Conservation (phyloP, 2,113 vertebrate genomes). For the Lucifuga dentata region DNA sequence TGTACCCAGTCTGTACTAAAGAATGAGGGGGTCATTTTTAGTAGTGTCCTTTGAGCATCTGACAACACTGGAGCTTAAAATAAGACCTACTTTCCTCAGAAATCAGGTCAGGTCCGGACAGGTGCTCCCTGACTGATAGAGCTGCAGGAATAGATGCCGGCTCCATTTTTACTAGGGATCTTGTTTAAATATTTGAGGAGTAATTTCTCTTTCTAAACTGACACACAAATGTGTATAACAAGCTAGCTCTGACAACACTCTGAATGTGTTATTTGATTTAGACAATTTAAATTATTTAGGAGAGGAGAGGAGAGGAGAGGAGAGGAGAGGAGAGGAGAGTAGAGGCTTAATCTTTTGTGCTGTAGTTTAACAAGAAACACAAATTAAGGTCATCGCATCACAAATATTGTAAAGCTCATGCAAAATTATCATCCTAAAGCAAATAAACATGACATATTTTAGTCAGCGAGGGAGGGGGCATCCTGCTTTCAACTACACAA, state of each 20-base stretch:
- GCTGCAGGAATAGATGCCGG: slow-evolving; percentile 48
- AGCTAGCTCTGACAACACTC: not conserved
- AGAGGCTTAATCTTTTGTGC: too few relatives aligned
- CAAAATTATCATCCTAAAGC: slow-evolving; percentile 29
- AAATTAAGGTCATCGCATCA: not conserved
- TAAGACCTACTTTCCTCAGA: slow-evolving; percentile 73
- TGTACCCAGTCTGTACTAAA: slow-evolving; percentile 6
- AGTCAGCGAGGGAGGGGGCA: slow-evolving; percentile 18
- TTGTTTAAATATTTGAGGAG: slow-evolving; percentile 18
- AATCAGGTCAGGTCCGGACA: slow-evolving; percentile 76
- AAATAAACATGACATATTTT: slow-evolving; percentile 44
- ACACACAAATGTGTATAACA: slow-evolving; percentile 20
- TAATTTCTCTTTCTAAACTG: slow-evolving; percentile 22
- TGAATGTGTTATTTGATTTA: not conserved
- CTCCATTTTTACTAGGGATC: slow-evolving; percentile 45
- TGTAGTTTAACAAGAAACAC: too few relatives aligned
- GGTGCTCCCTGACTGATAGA: slow-evolving; percentile 74
- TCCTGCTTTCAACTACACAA: slow-evolving; percentile 18
- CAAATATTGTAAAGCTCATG: slow-evolving; percentile 35
- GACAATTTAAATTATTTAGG: not conserved
- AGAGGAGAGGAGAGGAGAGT: too few relatives aligned
- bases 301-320: not conserved
- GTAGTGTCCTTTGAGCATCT: slow-evolving; percentile 40
- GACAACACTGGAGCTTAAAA: slow-evolving; percentile 60
- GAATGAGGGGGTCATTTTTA: slow-evolving; percentile 39